Conservation (phyloP, 2,797 vertebrate species). For the Gephyroberyx darwinii region DNA sequence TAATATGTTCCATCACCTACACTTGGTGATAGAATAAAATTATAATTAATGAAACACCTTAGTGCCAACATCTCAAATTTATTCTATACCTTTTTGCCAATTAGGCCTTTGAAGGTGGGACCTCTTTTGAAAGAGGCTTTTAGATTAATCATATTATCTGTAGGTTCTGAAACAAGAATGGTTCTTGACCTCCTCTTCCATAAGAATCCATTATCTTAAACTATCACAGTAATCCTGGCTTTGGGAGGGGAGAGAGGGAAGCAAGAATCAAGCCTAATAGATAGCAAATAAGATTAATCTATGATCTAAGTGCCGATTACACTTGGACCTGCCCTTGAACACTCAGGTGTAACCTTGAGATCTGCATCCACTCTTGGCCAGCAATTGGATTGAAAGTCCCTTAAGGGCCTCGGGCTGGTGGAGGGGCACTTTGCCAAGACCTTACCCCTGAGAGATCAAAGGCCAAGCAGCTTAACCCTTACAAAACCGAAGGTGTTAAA, state of each 20-base stretch:
- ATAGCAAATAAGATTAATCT: conserved; percentile 99
- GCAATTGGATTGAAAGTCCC: conserved; percentile 95
- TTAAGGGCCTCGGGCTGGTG: conserved; percentile 72
- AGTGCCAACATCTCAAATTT: conserved; percentile 82
- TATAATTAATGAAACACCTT: conserved; percentile 77
- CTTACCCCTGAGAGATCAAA: conserved; percentile 80
- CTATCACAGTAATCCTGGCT: conserved; percentile 99
- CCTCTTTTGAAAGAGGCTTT: conserved; percentile 97
- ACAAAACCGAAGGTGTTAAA: conserved; percentile 84
- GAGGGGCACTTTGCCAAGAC: conserved; percentile 81
- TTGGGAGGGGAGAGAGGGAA: conserved; percentile 95
- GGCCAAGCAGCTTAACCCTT: conserved; percentile 85
- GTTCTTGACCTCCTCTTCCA: conserved; percentile 96
- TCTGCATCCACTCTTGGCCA: conserved; percentile 92
- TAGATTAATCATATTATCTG: conserved; percentile 99
- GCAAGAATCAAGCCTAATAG: conserved; percentile 99
- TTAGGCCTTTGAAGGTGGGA: conserved; percentile 93
- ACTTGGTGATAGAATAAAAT: conserved; percentile 72
- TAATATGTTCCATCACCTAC: conserved; percentile 74
- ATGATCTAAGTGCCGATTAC: conserved; percentile 99
- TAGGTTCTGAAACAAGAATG: conserved; percentile 97
- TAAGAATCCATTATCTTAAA: conserved; percentile 99
- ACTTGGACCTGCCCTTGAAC: conserved; percentile 99
- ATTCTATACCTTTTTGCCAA: conserved; percentile 89
- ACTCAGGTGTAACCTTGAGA: conserved; percentile 99